A percentile compares a stretch with the other conserved stretches of the same genome.
phyloP scores from a whole-genome alignment of 1,140 invertebrate species.

The Goniozus legneri region DNA sequence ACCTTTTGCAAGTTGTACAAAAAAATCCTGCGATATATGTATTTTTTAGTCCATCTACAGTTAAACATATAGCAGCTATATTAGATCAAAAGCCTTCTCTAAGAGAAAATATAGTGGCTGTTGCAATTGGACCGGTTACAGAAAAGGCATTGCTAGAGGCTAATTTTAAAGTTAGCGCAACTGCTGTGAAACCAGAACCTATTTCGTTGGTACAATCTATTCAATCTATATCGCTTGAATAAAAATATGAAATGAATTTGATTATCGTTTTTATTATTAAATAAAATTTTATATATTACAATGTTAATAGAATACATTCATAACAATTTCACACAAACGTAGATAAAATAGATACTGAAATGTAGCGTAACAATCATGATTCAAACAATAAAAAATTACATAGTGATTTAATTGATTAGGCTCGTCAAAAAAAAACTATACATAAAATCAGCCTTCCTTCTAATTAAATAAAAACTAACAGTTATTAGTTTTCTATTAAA shows the following conservation, averaged over 20 bases:
- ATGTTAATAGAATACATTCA: not conserved
- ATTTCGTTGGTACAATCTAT: constrained; percentile 35
- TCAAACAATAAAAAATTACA: not conserved
- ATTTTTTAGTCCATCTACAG: constrained; percentile 49
- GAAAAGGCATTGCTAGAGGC: constrained; percentile 32
- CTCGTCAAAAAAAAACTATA: too few species aligned
- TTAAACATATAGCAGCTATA: constrained; percentile 28
- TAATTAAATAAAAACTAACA: too few species aligned
- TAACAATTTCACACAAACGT: not conserved
- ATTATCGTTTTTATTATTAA: constrained; percentile 3
- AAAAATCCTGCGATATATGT: constrained; percentile 31
- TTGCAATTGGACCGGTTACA: constrained; percentile 49
- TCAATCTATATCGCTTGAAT: too few species aligned
- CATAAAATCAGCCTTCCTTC: too few species aligned
- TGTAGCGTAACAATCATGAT: not conserved
- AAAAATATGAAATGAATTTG: not conserved
- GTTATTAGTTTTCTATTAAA: too few species aligned
- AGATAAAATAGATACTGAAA: constrained; percentile 5
- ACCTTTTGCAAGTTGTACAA: constrained; percentile 26
- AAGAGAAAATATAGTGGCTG: constrained; percentile 30
- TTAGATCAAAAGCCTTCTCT: constrained; percentile 20
- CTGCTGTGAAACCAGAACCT: constrained; percentile 44
- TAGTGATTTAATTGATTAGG: not conserved
- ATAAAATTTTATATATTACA: constrained; percentile 2
- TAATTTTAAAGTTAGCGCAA: constrained; percentile 28